Evolutionary conservation across 2,113 vertebrate species (phyloP).

Genomic region (Zootoca vivipara): DNA sequence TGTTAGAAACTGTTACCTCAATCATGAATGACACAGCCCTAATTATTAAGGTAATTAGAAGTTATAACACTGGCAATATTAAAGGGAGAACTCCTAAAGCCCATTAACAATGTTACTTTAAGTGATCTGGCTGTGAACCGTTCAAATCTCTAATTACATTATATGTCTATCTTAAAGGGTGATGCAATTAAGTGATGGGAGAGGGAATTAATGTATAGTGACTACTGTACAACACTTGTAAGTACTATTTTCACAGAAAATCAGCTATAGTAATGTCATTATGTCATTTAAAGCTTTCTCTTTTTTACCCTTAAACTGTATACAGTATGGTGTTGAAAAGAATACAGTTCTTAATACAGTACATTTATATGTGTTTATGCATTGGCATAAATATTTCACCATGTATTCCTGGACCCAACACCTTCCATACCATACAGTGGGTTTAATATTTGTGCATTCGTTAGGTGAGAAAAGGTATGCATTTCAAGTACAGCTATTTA

Average conservation of each 20-base stretch:
- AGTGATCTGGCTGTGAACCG: conserved; percentile 95
- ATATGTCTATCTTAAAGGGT: conserved; percentile 89
- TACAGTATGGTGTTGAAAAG: conserved; percentile 43
- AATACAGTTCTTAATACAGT: conserved; percentile 21
- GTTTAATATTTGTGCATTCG: background rate
- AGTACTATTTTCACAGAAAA: conserved; percentile 73
- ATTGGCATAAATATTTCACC: conserved; percentile 18
- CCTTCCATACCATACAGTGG: background rate
- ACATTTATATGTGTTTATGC: background rate
- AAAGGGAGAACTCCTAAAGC: conserved; percentile 85
- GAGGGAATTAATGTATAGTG: conserved; percentile 69
- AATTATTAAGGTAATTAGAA: conserved; percentile 96
- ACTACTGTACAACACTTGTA: conserved; percentile 63
- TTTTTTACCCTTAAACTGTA: conserved; percentile 25
- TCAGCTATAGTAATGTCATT: conserved; percentile 55
- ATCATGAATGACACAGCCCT: conserved; percentile 92
- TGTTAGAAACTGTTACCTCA: conserved; percentile 88
- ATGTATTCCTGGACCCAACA: background rate
- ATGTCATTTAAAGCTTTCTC: conserved; percentile 45
- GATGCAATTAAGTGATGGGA: conserved; percentile 95
- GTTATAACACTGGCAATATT: conserved; percentile 90
- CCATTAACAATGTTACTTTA: conserved; percentile 97
- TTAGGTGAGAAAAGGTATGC: background rate
- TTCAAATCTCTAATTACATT: conserved; percentile 98
- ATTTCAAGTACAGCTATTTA: background rate